Conservation (phyloP, 2,888 invertebrate species). For the Byasa hedistus region DNA sequence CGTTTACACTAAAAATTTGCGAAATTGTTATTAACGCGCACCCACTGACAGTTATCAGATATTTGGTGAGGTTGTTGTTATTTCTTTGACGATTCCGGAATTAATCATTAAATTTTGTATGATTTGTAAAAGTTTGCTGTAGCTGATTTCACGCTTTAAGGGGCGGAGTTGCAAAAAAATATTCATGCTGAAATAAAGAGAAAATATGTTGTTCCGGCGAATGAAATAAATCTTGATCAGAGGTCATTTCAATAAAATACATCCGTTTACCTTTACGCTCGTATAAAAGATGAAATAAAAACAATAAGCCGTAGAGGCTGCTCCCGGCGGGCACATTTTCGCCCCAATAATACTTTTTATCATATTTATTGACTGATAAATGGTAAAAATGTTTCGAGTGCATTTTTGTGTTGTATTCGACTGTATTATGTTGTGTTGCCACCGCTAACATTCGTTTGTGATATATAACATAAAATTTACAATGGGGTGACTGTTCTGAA, state of each 20-base stretch:
- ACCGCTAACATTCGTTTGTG: constrained; percentile 19
- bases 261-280: constrained; percentile 55
- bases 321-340: constrained; percentile 69
- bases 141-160: too few species aligned
- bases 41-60: constrained; percentile 40
- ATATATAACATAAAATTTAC: constrained; percentile 6
- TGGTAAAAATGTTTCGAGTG: constrained; percentile 65
- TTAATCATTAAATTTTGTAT: too few species aligned
- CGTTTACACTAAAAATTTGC: constrained; percentile 71
- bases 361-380: constrained; percentile 79
- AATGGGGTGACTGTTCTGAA: not conserved
- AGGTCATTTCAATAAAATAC: constrained; percentile 69
- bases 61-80: too few species aligned
- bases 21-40: constrained; percentile 42
- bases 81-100: too few species aligned
- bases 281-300: constrained; percentile 72
- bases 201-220: not conserved
- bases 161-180: too few species aligned
- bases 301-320: constrained; percentile 61
- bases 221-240: constrained; percentile 66
- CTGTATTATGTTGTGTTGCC: constrained; percentile 29
- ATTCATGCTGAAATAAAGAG: too few species aligned
- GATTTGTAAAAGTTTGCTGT: too few species aligned
- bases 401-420: constrained; percentile 67
- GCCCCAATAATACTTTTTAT: constrained; percentile 78